Evolutionary conservation across 1,140 invertebrate species (phyloP).

Genomic region (Lutraria rhynchaena): DNA sequence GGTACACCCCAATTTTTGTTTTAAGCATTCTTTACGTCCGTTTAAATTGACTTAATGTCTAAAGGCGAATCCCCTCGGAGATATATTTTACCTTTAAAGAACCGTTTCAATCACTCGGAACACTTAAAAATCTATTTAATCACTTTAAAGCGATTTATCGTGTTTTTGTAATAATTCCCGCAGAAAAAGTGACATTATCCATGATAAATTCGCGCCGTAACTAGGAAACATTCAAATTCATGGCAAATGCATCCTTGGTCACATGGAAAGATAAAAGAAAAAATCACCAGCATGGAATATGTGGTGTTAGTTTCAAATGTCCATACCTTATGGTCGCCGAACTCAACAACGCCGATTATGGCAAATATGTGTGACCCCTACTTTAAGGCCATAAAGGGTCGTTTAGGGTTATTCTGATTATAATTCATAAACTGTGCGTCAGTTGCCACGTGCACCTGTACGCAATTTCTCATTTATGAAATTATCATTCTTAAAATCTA

Average conservation of each 20-base stretch:
- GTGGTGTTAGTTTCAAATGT: background rate
- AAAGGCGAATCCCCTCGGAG: background rate
- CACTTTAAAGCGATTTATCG: conserved; percentile 50
- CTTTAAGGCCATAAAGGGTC: background rate
- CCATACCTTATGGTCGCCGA: background rate
- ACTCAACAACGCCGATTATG: background rate
- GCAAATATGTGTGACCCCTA: conserved; percentile 12
- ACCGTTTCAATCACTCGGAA: conserved; percentile 13
- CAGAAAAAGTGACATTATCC: conserved; percentile 53
- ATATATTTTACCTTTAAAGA: background rate
- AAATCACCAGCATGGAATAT: background rate
- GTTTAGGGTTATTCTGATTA: background rate
- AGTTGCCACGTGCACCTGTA: no score
- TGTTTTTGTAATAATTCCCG: conserved; percentile 30
- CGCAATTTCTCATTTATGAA: no score
- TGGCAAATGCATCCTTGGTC: background rate
- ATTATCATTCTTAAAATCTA: no score
- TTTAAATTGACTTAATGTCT: no score
- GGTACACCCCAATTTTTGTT: no score
- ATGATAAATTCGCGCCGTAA: conserved; percentile 49
- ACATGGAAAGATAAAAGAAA: conserved; percentile 23
- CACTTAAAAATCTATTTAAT: conserved; percentile 39
- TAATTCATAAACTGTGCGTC: no score
- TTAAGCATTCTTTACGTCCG: no score
- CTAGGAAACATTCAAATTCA: conserved; percentile 30